Evolutionary conservation across 2,888 invertebrate genomes (phyloP), one percentile per base, ranked within the genome.

Genomic region (Ernsta delagoae): DNA sequence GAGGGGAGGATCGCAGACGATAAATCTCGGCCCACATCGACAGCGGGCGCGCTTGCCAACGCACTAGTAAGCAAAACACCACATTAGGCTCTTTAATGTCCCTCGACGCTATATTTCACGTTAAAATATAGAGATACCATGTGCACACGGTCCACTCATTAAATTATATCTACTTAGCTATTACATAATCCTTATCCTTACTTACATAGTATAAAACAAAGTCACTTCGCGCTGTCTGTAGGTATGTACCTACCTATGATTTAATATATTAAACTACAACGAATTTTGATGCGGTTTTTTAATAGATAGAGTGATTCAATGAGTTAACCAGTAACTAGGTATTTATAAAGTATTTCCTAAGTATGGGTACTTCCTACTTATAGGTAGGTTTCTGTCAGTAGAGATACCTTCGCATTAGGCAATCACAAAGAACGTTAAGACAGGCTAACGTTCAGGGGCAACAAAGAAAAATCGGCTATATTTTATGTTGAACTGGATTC

Each of bases 1-100:
- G 12, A 48, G 73, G 77, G 86, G 82, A 81, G 85, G 82, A 73
- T 78, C 75, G 62, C 71, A 73, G 70, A 65, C 84, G 77, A 87
- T 88, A 88, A 88, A 88, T 88, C 85, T 86, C 76, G 61, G 71
- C 76, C 77, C 84, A 83, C 84, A 84, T 84, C 83, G 84, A 83
- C 84, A 83, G 80, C 80, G 61, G 62, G 53, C 71, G 53, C 54
- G 53, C 65, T 43, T 59, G 59, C 65, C 53, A 63, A 63, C 63
- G 39, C 59, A 59, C 53, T 50, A 66, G 53, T 36, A 65, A 34
- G 54, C 65, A 57, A 66, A 60, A 61, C 60, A 54, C 54, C 43
- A 54, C 59, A 60, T 66, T 60, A 66, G 41, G 60, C 36, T 60
- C 54, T 34, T 9, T 54, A 65, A 65, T 63, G 63, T 56, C 41